phyloP scores from a whole-genome alignment of 2,797 vertebrate species.

The Ibycter americanus region DNA sequence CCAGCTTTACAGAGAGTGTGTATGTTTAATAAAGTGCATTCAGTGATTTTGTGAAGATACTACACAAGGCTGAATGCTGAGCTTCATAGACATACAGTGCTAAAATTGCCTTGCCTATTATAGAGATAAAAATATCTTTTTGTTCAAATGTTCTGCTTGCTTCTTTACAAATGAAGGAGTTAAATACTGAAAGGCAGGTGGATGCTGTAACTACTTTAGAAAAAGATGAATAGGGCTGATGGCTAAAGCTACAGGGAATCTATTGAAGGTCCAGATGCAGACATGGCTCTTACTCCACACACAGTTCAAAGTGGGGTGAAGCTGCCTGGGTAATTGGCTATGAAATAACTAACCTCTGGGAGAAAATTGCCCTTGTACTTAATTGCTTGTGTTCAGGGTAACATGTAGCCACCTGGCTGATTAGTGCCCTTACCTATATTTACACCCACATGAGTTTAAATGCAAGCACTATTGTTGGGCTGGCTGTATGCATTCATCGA shows the following conservation, averaged over 20 bases:
- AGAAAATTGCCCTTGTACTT: slow-evolving; percentile 78
- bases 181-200: slow-evolving; percentile 83
- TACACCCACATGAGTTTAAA: slow-evolving; percentile 72
- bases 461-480: slow-evolving; percentile 59
- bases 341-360: slow-evolving; percentile 83
- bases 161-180: slow-evolving; percentile 82
- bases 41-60: slow-evolving; percentile 70
- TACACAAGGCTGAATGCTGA: slow-evolving; percentile 66
- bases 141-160: slow-evolving; percentile 78
- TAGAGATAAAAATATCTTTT: slow-evolving; percentile 80
- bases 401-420: slow-evolving; percentile 81
- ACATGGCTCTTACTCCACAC: slow-evolving; percentile 76
- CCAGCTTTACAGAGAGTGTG: slow-evolving; percentile 35
- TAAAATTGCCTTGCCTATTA: slow-evolving; percentile 77
- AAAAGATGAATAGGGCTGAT: slow-evolving; percentile 81
- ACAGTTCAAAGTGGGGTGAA: slow-evolving; percentile 81
- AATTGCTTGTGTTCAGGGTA: slow-evolving; percentile 75
- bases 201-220: slow-evolving; percentile 78
- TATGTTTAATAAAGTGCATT: slow-evolving; percentile 64
- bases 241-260: slow-evolving; percentile 82
- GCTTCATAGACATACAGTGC: slow-evolving; percentile 56
- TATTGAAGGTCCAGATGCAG: slow-evolving; percentile 83
- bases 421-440: slow-evolving; percentile 79
- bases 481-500: slow-evolving; percentile 53
- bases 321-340: slow-evolving; percentile 81